These are phyloP conservation scores for Stratiolaelaps scimitus DNA, from an alignment of 1,140 invertebrate species.

Conservation along the genomic window DNA sequence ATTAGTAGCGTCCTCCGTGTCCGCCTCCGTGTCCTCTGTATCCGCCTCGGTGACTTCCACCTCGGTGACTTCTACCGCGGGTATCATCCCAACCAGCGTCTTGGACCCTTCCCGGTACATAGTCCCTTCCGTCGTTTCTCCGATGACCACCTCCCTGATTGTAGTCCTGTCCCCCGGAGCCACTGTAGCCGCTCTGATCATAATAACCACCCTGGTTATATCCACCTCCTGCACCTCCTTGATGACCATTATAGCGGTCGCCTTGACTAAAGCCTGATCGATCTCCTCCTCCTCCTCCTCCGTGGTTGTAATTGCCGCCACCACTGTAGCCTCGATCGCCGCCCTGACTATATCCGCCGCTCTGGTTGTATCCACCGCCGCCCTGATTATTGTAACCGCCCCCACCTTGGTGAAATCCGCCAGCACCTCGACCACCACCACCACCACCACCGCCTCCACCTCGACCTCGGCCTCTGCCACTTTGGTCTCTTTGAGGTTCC, in stretches of 20 bases:
- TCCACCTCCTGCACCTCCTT: background rate
- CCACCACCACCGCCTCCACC: background rate
- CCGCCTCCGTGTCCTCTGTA: background rate
- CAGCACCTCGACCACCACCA: background rate
- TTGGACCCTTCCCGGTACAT: background rate
- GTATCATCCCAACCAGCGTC: constrained; percentile 8
- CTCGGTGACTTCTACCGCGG: background rate
- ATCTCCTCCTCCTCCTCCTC: background rate
- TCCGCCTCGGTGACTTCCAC: background rate
- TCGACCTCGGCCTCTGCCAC: constrained; percentile 13
- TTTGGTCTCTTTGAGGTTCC: background rate
- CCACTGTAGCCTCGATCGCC: background rate
- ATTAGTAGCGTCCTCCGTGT: background rate
- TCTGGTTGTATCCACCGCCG: background rate
- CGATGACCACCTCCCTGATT: background rate
- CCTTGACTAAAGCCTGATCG: too few species aligned
- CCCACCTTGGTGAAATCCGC: too few species aligned
- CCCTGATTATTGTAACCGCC: too few species aligned
- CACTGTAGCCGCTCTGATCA: background rate
- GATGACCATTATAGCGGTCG: background rate
- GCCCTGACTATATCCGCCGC: background rate
- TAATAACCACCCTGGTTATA: constrained; percentile 15
- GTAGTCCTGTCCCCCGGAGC: background rate
- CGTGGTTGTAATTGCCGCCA: background rate
- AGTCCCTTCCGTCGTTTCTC: background rate